Percentiles rank a stretch among this genome's conserved stretches.
Conservation (phyloP, 2,797 vertebrate species). For the Ciconia nigra region DNA sequence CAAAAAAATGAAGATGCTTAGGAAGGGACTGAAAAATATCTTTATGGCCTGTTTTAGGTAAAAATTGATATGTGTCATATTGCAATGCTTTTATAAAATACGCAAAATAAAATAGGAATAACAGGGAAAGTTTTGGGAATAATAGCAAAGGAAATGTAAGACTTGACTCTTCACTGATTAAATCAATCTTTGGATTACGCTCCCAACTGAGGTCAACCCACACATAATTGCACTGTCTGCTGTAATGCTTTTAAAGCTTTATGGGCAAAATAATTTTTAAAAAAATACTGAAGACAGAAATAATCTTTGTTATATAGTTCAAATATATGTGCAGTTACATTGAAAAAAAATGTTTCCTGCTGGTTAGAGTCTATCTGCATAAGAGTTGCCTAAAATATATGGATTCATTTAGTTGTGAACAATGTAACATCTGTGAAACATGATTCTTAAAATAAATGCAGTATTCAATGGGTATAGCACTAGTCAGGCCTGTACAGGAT, state of each 20-base stretch:
- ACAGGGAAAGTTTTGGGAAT: background rate
- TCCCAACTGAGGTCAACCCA: background rate
- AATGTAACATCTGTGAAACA: slow-evolving; percentile 49
- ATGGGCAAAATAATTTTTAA: background rate
- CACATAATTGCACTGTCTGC: background rate
- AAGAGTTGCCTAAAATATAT: slow-evolving; percentile 19
- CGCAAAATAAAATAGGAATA: background rate
- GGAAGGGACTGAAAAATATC: background rate
- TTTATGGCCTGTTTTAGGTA: background rate
- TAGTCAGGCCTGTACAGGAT: slow-evolving; percentile 37
- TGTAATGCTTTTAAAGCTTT: background rate
- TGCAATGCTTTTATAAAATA: background rate
- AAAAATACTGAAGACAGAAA: background rate
- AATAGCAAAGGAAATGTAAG: background rate
- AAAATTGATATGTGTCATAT: background rate
- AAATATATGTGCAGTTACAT: background rate
- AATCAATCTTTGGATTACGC: background rate
- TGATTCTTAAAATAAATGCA: slow-evolving; percentile 42
- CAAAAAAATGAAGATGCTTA: background rate
- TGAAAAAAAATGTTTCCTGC: background rate
- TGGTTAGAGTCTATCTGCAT: background rate
- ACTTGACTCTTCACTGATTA: background rate
- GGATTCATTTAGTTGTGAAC: slow-evolving; percentile 34
- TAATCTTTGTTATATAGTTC: background rate
- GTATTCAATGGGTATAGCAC: background rate